phyloP scores from a whole-genome alignment of 1,140 invertebrate genomes.

The Galleria mellonella region DNA sequence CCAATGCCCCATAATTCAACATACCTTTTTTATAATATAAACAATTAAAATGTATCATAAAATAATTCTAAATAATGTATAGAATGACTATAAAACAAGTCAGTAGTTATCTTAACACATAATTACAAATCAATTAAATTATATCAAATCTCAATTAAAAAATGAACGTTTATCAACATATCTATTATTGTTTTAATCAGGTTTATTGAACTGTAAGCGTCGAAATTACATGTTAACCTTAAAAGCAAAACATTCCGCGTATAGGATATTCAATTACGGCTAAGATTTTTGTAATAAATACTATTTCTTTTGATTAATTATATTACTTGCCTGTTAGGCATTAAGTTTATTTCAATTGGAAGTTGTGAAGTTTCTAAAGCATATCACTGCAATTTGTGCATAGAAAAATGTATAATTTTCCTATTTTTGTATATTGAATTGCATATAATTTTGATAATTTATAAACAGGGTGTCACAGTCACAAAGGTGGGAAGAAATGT shows the following conservation, averaged over 20 bases:
- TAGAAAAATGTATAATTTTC: conserved; percentile 24
- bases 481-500: conserved; percentile 5
- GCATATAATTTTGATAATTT: conserved; percentile 7
- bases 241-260: conserved; percentile 9
- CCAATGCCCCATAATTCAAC: too few species aligned
- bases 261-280: conserved; percentile 2
- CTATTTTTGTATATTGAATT: conserved; percentile 29
- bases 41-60: too few species aligned
- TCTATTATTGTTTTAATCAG: too few species aligned
- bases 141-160: too few species aligned
- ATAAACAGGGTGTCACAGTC: conserved; percentile 24
- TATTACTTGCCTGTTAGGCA: conserved; percentile 24
- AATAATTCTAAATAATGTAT: too few species aligned
- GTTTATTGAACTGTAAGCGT: not conserved
- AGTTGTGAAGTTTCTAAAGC: conserved; percentile 48
- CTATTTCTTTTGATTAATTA: conserved; percentile 1
- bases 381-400: conserved; percentile 50
- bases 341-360: conserved; percentile 33
- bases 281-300: conserved; percentile 1
- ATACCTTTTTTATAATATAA: too few species aligned
- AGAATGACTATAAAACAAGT: too few species aligned
- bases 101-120: too few species aligned
- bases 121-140: too few species aligned
- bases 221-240: not conserved
- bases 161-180: too few species aligned